Evolutionary conservation across 92 coral and sea anemone genomes (phyloP), one percentile per base, ranked within the genome.

Genomic region (Micromussa lordhowensis): DNA sequence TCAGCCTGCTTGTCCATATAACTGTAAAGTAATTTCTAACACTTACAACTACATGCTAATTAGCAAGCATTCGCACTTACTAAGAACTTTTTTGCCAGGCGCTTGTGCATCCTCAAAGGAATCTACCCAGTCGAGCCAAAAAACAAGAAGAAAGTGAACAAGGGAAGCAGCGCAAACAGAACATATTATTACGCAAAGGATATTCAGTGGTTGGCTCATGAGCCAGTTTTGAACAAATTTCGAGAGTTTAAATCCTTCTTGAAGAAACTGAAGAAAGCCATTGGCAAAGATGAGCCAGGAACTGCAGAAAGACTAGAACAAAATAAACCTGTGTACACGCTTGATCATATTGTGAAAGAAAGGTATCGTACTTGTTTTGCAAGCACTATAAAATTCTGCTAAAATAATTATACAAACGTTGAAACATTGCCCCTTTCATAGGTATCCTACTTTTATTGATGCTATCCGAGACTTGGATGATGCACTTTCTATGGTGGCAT

Each of bases 61-160:
- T n/a, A n/a, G n/a, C n/a, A n/a, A n/a, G n/a, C n/a, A n/a, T n/a
- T n/a, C n/a, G n/a, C n/a, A n/a, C n/a, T n/a, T n/a, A n/a, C n/a
- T n/a, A n/a, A n/a, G n/a, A n/a, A n/a, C n/a, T n/a, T n/a, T 55
- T 21, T 71, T 68, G 59, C 17, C 61, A 96, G 99, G 75, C 95
- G 99, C 19, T 28, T 96, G 72, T 96, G 99, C 80, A 96, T 96
- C 79, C 82, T 96, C 36, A 96, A 96, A 80, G 99, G 99, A 3
- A 93, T 96, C n/a, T 96, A 96, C 85, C 99, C 99, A 68, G 99
- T 96, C 12, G 99, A 96, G 35, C 99, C 99, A 40, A 96, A 95
- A 48, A 96, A 96, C 91, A 96, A 96, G 91, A 96, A 96, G 76
- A 96, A 96, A 54, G 98, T 95, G 24, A 96, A 95, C 91, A 96